These are phyloP conservation scores for Brachycybe producta DNA, from an alignment of 2,888 invertebrate species.

Conservation along the genomic window DNA sequence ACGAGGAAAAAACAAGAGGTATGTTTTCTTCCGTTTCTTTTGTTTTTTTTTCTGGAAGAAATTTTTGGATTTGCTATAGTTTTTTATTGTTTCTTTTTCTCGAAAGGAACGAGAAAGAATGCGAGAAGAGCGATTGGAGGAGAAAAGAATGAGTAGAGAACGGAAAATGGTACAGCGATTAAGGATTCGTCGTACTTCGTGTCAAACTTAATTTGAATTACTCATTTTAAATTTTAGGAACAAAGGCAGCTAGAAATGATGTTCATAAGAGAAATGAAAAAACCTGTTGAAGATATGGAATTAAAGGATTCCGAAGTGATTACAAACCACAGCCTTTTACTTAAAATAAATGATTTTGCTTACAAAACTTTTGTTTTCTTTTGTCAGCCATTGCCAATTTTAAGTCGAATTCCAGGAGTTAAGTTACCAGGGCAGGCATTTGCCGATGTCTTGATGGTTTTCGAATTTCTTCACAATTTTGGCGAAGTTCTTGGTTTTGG, in stretches of 20 bases:
- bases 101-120: slow-evolving; percentile 47
- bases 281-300: slow-evolving; percentile 84
- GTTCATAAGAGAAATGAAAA: slow-evolving; percentile 57
- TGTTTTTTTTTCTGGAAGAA: slow-evolving; percentile 2
- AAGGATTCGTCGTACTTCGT: neutral
- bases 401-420: slow-evolving; percentile 64
- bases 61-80: neutral
- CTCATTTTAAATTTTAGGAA: slow-evolving; percentile 34
- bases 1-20: slow-evolving; percentile 71
- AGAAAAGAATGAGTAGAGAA: slow-evolving; percentile 48
- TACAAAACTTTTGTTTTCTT: slow-evolving; percentile 14
- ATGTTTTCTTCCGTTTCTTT: slow-evolving; percentile 8
- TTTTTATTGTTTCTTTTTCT: slow-evolving; percentile 11
- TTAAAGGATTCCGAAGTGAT: slow-evolving; percentile 40
- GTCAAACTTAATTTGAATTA: neutral
- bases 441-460: slow-evolving; percentile 85
- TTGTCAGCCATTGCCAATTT: slow-evolving; percentile 36
- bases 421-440: slow-evolving; percentile 76
- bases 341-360: slow-evolving; percentile 7
- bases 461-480: slow-evolving; percentile 92
- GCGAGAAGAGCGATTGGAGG: slow-evolving; percentile 67
- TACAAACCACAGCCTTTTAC: neutral
- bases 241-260: slow-evolving; percentile 51
- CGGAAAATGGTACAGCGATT: slow-evolving; percentile 46
- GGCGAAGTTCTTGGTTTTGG: slow-evolving; percentile 87